These are phyloP conservation scores for Agrotis clavis DNA, from an alignment of 2,888 invertebrate species.

Conservation along the genomic window DNA sequence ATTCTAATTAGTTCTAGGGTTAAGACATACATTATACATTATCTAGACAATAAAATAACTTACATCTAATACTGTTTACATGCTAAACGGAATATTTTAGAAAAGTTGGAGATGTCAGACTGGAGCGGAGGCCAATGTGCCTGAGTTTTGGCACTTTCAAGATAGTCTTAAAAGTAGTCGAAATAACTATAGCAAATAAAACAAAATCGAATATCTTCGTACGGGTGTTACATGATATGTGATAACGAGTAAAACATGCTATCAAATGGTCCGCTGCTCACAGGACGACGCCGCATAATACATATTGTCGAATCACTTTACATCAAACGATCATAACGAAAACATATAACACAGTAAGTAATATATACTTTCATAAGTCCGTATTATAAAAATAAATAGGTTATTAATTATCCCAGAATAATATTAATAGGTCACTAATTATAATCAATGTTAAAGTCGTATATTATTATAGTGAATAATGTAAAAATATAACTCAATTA, in stretches of 20 bases:
- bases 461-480: constrained; percentile 52
- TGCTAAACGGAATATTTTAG: constrained; percentile 85
- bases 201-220: constrained; percentile 32
- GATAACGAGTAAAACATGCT: constrained; percentile 51
- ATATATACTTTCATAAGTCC: constrained; percentile 57
- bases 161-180: constrained; percentile 36
- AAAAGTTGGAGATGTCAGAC: constrained; percentile 72
- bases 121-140: constrained; percentile 74
- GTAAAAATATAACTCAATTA: constrained; percentile 64
- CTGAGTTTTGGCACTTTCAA: constrained; percentile 82
- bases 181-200: constrained; percentile 41
- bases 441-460: constrained; percentile 60
- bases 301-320: constrained; percentile 70
- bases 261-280: constrained; percentile 42
- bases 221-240: constrained; percentile 62
- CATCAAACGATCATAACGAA: constrained; percentile 44
- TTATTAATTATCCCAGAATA: constrained; percentile 61
- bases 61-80: constrained; percentile 86
- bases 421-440: constrained; percentile 69
- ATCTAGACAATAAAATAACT: constrained; percentile 88
- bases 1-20: constrained; percentile 82
- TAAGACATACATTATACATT: constrained; percentile 89
- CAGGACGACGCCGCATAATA: constrained; percentile 49
- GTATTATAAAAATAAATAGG: constrained; percentile 78
- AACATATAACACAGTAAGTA: constrained; percentile 52